Evolutionary conservation across 2,113 vertebrate genomes (phyloP), one percentile per base, ranked within the genome.

Genomic region (Upupa epops): DNA sequence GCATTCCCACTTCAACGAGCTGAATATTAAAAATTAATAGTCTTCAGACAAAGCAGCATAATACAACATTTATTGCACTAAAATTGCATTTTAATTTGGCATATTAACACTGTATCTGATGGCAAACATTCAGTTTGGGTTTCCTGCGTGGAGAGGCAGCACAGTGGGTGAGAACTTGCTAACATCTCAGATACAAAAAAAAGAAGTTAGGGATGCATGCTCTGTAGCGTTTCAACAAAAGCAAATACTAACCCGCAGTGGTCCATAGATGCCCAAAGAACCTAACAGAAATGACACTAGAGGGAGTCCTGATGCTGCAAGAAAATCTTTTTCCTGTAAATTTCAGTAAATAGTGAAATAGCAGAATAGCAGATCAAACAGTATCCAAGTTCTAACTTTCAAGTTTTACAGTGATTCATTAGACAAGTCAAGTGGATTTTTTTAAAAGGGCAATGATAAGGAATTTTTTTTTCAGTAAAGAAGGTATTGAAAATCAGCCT

Each of bases 231-330:
- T 42, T 46, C 9, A 0, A 13, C 13, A 1, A 69, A 90, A 81
- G 49, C 34, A n/a, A 31, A 46, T n/a, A 8, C 9, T 46, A 76
- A 66, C 8, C 21, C 77, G 24, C 20, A 3, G 6, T 60, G 40
- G 6, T 68, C n/a, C 31, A 1, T 56, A 19, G 36, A 69, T 83
- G 4, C 32, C 13, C 7, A 8, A 42, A 42, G 51, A 45, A 19
- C 40, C 11, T 74, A 20, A 2, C 13, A 55, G 5, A 18, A 64
- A 45, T 34, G 66, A 69, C 98, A 74, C 97, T 97, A 94, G 98
- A 94, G 97, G 97, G 97, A 96, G 92, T 94, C 92, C 78, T 94
- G 68, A 76, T n/a, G 69, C 96, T 94, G 90, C 74, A 66, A 80
- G 55, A 95, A 92, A 96, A 60, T 37, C 4, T 29, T 56, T 64